Percentiles rank a stretch among this genome's conserved stretches.
Evolutionary conservation across 2,797 vertebrate genomes (phyloP).

Genomic region (Odontamblyopus rebecca): DNA sequence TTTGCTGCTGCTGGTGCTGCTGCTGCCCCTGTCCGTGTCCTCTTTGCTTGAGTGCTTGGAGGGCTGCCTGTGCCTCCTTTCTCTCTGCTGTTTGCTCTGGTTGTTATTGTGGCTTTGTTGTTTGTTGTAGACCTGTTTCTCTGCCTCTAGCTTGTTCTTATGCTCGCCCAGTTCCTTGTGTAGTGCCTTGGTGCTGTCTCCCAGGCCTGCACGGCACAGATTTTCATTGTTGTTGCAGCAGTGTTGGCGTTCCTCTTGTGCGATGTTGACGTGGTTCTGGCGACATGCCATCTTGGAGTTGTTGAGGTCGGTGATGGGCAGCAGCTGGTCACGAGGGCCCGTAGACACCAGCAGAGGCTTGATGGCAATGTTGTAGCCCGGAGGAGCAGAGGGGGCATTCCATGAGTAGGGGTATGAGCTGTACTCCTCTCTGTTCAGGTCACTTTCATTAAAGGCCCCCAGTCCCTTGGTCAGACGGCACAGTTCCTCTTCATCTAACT

Average conservation of each 20-base stretch:
- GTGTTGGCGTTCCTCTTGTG: constrained; percentile 84
- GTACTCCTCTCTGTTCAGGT: constrained; percentile 61
- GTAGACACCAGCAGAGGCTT: constrained; percentile 69
- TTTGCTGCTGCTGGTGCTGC: constrained; percentile 81
- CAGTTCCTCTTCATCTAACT: constrained; percentile 48
- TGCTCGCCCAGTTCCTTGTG: constrained; percentile 79
- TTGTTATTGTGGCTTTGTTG: constrained; percentile 71
- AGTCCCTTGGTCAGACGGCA: constrained; percentile 44
- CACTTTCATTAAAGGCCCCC: constrained; percentile 26
- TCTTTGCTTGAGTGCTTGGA: constrained; percentile 54
- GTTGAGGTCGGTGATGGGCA: constrained; percentile 84
- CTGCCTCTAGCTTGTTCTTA: constrained; percentile 82
- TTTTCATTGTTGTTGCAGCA: constrained; percentile 83
- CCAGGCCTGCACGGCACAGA: constrained; percentile 58
- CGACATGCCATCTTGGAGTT: constrained; percentile 84
- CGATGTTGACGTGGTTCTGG: constrained; percentile 92
- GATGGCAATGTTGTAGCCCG: constrained; percentile 87
- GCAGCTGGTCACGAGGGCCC: constrained; percentile 65
- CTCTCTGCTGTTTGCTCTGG: constrained; percentile 75
- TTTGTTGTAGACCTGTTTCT: constrained; percentile 80
- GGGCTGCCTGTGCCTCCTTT: constrained; percentile 69
- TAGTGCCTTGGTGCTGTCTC: constrained; percentile 59
- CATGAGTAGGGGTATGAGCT: constrained; percentile 86
- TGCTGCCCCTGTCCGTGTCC: constrained; percentile 50
- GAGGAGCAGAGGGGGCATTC: constrained; percentile 87